These are phyloP conservation scores for Oenanthe oenanthe DNA, from an alignment of 2,113 vertebrate species.

Conservation along the genomic window DNA sequence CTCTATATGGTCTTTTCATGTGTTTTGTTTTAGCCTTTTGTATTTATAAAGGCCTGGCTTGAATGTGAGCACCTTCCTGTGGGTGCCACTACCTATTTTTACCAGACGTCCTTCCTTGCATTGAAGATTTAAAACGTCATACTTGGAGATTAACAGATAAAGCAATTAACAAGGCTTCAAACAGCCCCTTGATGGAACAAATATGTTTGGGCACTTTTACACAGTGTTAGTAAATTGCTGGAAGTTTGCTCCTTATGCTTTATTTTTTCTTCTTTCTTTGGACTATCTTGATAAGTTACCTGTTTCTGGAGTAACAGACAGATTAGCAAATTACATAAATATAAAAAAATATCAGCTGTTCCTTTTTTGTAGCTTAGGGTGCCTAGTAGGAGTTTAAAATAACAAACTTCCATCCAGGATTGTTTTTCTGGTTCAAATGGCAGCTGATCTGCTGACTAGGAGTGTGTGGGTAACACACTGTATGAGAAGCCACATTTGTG, in stretches of 20 bases:
- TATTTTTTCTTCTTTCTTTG: conserved; percentile 1
- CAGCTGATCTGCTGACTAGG: neutral
- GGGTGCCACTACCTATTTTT: conserved; percentile 23
- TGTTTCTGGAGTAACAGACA: conserved; percentile 3
- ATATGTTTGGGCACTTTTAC: neutral
- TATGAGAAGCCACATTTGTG: neutral
- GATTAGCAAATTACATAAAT: conserved; percentile 29
- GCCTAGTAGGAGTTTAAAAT: conserved; percentile 6
- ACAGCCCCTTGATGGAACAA: conserved; percentile 42
- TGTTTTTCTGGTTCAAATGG: neutral
- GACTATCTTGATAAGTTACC: conserved; percentile 3
- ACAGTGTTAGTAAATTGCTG: conserved; percentile 47
- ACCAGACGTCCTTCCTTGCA: conserved; percentile 30
- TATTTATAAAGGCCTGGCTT: conserved; percentile 49
- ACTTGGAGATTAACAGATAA: conserved; percentile 48
- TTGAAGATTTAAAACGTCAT: conserved; percentile 51
- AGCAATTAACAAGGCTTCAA: conserved; percentile 51
- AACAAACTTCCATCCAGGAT: conserved; percentile 17
- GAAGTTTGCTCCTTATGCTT: neutral
- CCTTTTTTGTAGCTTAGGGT: neutral
- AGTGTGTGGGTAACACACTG: neutral
- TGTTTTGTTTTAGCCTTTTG: conserved; percentile 50
- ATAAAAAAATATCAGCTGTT: conserved; percentile 11
- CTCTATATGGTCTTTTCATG: conserved; percentile 6
- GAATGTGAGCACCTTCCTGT: conserved; percentile 22